Percentiles rank a stretch among this genome's conserved stretches.
phyloP scores from a whole-genome alignment of 2,113 vertebrate genomes.

The Donacobius atricapilla region DNA sequence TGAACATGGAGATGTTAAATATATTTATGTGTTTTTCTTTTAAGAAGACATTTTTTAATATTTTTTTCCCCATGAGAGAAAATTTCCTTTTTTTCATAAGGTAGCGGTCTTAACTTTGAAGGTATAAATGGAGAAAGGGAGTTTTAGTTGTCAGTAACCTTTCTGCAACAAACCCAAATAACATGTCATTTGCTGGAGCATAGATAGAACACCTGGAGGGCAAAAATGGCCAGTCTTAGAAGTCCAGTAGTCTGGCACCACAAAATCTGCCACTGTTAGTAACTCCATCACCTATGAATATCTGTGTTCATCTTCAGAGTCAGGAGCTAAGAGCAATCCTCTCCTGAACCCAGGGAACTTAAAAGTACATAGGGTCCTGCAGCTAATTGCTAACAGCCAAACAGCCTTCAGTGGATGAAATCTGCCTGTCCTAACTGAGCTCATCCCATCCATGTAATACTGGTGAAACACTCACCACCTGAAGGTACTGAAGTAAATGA shows the following conservation, averaged over 20 bases:
- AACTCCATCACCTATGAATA: background rate
- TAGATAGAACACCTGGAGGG: background rate
- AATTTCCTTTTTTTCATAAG: background rate
- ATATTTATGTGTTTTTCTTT: background rate
- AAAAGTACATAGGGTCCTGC: background rate
- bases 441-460: background rate
- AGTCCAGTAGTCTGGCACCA: background rate
- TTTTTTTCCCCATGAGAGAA: background rate
- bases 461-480: background rate
- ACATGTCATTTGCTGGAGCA: background rate
- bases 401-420: background rate
- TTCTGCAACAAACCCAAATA: background rate
- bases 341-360: background rate
- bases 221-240: background rate
- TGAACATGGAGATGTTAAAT: background rate
- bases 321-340: background rate
- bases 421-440: background rate
- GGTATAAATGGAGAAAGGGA: background rate
- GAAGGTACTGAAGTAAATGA: background rate
- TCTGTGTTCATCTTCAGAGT: background rate
- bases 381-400: background rate
- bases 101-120: background rate
- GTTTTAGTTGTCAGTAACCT: background rate
- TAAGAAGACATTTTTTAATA: background rate
- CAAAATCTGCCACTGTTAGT: background rate